Evolutionary conservation across 2,113 vertebrate genomes (phyloP), one percentile per base, ranked within the genome.

Genomic region (Neolamprologus brichardi): DNA sequence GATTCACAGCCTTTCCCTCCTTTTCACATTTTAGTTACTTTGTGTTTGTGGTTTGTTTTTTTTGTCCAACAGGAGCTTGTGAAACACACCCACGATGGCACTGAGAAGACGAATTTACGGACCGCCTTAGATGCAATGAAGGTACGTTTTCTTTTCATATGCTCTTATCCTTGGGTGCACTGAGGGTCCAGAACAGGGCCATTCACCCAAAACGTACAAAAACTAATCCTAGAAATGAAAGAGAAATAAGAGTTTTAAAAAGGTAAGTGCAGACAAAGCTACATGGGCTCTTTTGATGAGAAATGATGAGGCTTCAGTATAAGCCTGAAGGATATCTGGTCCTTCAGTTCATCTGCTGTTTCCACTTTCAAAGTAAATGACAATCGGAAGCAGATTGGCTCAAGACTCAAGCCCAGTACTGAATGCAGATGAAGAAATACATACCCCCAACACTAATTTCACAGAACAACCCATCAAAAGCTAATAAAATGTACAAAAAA

Each of bases 91-190:
- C 96, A 96, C 2, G 98, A 99, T 53, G 46, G 94, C 60, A 62
- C 84, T 0, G 97, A 99, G 83, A 99, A 99, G 91, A 94, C 92
- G 6, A 98, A 99, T 89, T 95, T 99, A n/a, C 97, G 97, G 72
- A 93, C 93, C 72, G 98, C 99, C 1, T 96, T 99, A 49, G 99
- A 99, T 70, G 98, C 99, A 3, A 99, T 99, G 99, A 99, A 99
- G 97, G 99, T 98, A 77, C 3, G 15, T 54, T 44, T 54, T 54
- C 34, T 39, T 54, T 52, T 53, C 37, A 72, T 9, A 15, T 72
- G 13, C 13, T 44, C 20, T 30, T 18, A 12, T 17, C 39, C 39
- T 44, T 28, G 39, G 67, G 70, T 25, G 37, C 39, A 17, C 39
- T 46, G 70, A 28, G 3, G 67, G 70, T 30, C 15, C 72, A 30